Conservation (phyloP, 2,113 vertebrate genomes). For the Lipophrys pholis region DNA sequence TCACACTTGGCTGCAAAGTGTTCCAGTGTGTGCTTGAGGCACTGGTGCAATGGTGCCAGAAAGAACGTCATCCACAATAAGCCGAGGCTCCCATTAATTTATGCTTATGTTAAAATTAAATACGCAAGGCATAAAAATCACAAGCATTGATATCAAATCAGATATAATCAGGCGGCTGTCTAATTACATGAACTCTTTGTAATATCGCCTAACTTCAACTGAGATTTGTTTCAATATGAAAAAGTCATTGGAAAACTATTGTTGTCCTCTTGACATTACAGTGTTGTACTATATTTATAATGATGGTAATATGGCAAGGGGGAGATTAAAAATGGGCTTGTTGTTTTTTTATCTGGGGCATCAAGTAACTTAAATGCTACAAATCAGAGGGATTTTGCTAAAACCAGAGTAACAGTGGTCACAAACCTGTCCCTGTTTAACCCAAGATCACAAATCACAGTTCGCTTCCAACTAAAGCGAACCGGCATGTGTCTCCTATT, state of each 20-base stretch:
- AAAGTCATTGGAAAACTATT: background rate
- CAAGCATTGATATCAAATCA: background rate
- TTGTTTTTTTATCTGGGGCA: background rate
- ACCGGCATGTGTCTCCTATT: slow-evolving; percentile 11
- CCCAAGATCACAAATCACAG: background rate
- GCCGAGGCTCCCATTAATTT: too few relatives aligned
- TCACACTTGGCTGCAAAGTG: too few relatives aligned
- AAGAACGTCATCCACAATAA: too few relatives aligned
- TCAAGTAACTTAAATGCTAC: background rate
- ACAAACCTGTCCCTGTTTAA: background rate
- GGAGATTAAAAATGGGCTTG: background rate
- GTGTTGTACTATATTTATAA: background rate
- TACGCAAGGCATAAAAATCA: too few relatives aligned
- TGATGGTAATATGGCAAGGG: background rate
- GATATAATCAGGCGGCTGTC: background rate
- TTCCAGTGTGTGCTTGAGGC: too few relatives aligned
- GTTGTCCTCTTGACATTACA: background rate
- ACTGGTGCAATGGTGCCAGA: too few relatives aligned
- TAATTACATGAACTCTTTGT: background rate
- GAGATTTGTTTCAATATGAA: too few relatives aligned
- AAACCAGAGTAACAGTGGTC: background rate
- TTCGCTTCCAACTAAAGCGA: slow-evolving; percentile 13
- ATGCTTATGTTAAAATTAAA: too few relatives aligned
- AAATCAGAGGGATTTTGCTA: background rate
- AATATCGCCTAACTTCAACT: too few relatives aligned